Evolutionary conservation across 2,113 vertebrate species (phyloP), one percentile per base, ranked within the genome.

Genomic region (Labrus mixtus): DNA sequence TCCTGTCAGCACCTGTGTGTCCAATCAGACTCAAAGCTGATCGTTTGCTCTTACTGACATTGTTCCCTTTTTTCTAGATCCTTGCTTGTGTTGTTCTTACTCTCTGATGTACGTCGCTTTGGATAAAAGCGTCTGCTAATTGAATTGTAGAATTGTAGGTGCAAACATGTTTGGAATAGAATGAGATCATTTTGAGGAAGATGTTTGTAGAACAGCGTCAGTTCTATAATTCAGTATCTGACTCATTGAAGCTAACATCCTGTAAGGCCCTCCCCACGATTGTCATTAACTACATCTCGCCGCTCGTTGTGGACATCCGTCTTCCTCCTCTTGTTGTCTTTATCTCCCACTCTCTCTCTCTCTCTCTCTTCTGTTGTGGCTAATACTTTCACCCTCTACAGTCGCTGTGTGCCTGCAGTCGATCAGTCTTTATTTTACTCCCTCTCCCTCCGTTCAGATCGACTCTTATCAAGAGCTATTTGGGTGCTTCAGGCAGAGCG

Each of bases 401-500:
- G n/a, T 16, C 69, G 37, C 63, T 37, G 33, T 36, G 45, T 60
- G 19, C 13, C 63, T 73, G 55, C 76, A 75, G 43, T 73, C 68
- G 16, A 78, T 90, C 68, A 16, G 63, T 88, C 83, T 86, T 86
- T 82, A 84, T 90, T 88, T 79, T 12, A 0, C 57, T n/a, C 39
- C 56, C 76, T 19, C 61, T 68, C 36, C 3, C 57, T 68, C 41
- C 1, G 0, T 48, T 70, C 43, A 78, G 83, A 86, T 82, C 78
- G 86, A 86, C 73, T 88, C 78, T 86, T 72, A 90, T 88, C 83
- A 80, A 80, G 85, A 79, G 75, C 79, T 74, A 83, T 89, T 79
- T 73, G 12, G 51, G 55, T 6, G 68, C 85, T 81, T 55, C 23
- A 0, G 78, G 85, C 67, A 46, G 23, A 22, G 12, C 13, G 4